phyloP scores from a whole-genome alignment of 92 coral and sea anemone species.

The Epizoanthus scotinus region DNA sequence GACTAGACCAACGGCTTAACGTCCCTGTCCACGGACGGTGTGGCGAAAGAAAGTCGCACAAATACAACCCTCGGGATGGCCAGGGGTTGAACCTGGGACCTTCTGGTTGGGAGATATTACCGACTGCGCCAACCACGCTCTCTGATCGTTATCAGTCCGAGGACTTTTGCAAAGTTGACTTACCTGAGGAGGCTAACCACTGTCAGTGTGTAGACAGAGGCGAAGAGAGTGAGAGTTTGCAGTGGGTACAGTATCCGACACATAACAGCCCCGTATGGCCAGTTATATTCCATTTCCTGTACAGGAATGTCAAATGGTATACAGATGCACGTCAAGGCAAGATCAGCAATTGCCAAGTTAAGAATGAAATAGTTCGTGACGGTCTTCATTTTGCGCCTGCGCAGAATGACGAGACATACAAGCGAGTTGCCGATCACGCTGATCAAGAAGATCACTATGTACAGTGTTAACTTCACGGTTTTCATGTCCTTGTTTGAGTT shows the following conservation, averaged over 20 bases:
- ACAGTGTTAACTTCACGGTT: conserved; percentile 51
- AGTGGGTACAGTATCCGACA: conserved; percentile 74
- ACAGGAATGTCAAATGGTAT: conserved; percentile 82
- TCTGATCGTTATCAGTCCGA: no score
- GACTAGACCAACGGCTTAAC: no score
- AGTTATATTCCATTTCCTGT: conserved; percentile 62
- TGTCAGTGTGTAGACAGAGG: conserved; percentile 74
- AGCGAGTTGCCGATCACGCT: conserved; percentile 77
- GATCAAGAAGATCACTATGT: conserved; percentile 63
- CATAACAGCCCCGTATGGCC: conserved; percentile 74
- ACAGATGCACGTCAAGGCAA: conserved; percentile 68
- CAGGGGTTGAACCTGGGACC: no score
- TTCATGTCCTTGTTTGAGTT: conserved; percentile 29
- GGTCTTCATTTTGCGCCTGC: conserved; percentile 75
- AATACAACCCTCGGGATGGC: no score
- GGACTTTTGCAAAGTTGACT: neutral
- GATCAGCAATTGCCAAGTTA: conserved; percentile 78
- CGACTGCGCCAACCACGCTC: no score
- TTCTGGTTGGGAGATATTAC: no score
- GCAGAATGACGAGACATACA: conserved; percentile 65
- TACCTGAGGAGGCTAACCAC: conserved; percentile 53
- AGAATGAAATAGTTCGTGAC: conserved; percentile 83
- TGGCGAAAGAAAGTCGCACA: no score
- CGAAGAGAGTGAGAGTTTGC: conserved; percentile 73
- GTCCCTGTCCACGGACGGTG: no score